Base-by-base conservation (phyloP, 1,140 invertebrate species). In the Brachystomella parvula region DNA sequence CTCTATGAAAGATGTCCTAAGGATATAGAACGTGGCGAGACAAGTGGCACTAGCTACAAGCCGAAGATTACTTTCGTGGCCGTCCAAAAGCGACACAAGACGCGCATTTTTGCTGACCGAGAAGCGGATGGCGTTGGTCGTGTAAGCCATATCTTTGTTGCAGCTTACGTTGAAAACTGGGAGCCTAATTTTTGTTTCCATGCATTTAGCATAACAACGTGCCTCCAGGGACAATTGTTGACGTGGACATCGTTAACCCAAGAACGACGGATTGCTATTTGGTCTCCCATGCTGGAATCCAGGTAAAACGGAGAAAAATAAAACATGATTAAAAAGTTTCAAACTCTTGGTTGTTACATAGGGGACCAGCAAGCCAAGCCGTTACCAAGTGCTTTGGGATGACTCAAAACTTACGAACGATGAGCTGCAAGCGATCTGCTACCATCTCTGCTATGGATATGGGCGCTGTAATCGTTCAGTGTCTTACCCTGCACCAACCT, bases 401-500 rank as follows among this genome's bases (percentile, higher is more conserved):
- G 91, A 95, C 65, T 83, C 81, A 47, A 74, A 85, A 17, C 81
- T 94, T 68, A 77, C 80, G 1, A 83, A 89, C 68, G 85, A 94
- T 76, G 81, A 90, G 63, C 79, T 96, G n/a, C 88, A 95, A 76
- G 78, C 84, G 68, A 75, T 96, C 61, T 89, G 92, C 0, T 94
- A 89, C 78, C 86, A 88, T 75, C 77, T 96, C 24, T 96, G 93
- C 76, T 90, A 96, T 75, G 82, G 93, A 79, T 96, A 92, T 77
- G 83, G 87, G 1, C 83, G 93, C 21, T 96, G 93, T 76, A 88
- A 86, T 60, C 82, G 91, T 61, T 83, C 89, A 1, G 92, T 96
- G 0, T 93, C 89, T 17, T 94, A 95, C 81, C 93, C 93, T 1
- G 88, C 94, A 0, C 92, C 93, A 1, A 94, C 91, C 0, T 96